Conservation (phyloP, 2,888 invertebrate genomes). For the Bimastos eiseni region DNA sequence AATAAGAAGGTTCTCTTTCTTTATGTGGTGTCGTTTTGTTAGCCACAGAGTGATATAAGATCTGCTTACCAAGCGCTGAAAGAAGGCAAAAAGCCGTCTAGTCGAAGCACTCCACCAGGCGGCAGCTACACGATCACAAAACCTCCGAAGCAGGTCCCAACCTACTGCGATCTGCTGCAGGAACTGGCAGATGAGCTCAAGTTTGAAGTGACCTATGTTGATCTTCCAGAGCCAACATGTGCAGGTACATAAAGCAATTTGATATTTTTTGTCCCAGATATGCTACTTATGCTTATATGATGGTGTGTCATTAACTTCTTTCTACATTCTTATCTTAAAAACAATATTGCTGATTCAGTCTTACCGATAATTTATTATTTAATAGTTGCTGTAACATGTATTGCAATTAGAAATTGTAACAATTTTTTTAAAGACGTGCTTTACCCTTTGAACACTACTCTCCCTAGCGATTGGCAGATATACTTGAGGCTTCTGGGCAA, state of each 20-base stretch:
- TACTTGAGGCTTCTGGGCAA: too few species aligned
- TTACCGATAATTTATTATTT: too few species aligned
- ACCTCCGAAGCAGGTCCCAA: constrained; percentile 67
- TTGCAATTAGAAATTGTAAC: too few species aligned
- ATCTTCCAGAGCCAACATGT: constrained; percentile 77
- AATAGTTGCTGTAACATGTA: too few species aligned
- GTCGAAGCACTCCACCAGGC: constrained; percentile 71
- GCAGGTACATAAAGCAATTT: neutral
- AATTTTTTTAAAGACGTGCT: too few species aligned
- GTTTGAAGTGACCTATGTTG: constrained; percentile 91
- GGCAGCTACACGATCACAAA: neutral
- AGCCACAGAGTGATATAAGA: constrained; percentile 10
- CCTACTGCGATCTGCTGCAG: constrained; percentile 80
- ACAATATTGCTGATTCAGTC: too few species aligned
- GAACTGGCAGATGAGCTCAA: constrained; percentile 87
- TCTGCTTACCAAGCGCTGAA: constrained; percentile 45
- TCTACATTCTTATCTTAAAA: too few species aligned
- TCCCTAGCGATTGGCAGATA: too few species aligned
- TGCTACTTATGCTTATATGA: neutral
- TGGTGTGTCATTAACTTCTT: neutral
- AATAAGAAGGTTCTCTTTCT: neutral
- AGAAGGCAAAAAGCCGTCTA: constrained; percentile 69
- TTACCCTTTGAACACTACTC: too few species aligned
- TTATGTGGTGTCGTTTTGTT: neutral
- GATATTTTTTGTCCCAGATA: neutral